A percentile compares a stretch with the other conserved stretches of the same genome.
These are phyloP conservation scores for Latrodectus elegans DNA, from an alignment of 2,888 invertebrate species.

Conservation along the genomic window DNA sequence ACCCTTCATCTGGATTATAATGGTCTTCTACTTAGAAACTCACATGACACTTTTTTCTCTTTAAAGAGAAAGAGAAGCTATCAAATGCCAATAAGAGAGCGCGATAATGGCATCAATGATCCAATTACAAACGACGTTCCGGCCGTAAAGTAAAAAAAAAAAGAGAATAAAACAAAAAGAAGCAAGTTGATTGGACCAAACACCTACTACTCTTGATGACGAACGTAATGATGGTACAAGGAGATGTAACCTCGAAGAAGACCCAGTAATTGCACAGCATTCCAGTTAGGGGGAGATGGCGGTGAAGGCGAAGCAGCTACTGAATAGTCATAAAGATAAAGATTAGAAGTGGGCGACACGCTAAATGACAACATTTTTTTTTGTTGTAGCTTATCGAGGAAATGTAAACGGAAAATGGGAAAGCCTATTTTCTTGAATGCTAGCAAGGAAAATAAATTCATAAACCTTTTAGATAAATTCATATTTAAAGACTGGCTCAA, in stretches of 20 bases:
- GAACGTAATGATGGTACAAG: constrained; percentile 17
- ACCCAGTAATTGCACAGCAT: constrained; percentile 13
- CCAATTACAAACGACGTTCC: constrained; percentile 44
- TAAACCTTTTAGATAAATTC: too few relatives aligned
- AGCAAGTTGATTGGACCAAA: constrained; percentile 27
- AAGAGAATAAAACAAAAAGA: neutral
- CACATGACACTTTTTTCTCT: neutral
- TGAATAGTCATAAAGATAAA: constrained; percentile 14
- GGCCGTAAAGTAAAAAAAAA: constrained; percentile 7
- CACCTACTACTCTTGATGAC: constrained; percentile 10
- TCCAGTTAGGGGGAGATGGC: constrained; percentile 3
- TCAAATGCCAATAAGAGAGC: constrained; percentile 36
- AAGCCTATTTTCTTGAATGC: too few relatives aligned
- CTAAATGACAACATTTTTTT: constrained; percentile 12
- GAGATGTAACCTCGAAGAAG: constrained; percentile 14
- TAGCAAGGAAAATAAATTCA: too few relatives aligned
- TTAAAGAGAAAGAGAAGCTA: constrained; percentile 17
- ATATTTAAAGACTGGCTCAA: too few relatives aligned
- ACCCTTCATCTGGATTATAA: neutral
- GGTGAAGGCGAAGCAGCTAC: neutral
- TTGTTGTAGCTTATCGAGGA: neutral
- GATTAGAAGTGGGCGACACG: neutral
- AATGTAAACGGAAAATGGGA: too few relatives aligned
- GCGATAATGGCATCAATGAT: constrained; percentile 45
- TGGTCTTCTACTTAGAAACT: neutral